Evolutionary conservation across 2,888 invertebrate genomes (phyloP).

Genomic region (Cancer borealis): DNA sequence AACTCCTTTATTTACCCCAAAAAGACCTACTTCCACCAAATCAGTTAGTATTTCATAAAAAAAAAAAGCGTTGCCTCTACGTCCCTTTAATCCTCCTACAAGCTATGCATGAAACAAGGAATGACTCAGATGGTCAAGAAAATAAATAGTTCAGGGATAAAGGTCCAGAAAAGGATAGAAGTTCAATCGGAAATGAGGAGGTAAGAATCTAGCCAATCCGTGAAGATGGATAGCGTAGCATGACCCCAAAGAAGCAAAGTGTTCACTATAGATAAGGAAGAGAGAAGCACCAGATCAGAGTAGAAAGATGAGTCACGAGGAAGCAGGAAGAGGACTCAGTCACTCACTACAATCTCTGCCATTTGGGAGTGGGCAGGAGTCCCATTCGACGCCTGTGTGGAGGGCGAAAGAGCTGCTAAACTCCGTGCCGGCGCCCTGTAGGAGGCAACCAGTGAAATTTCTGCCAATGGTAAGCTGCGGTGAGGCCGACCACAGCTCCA

Average conservation of each 20-base stretch:
- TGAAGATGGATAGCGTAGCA: too few relatives aligned
- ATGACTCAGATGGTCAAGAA: too few relatives aligned
- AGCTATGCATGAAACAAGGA: too few relatives aligned
- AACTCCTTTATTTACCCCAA: too few relatives aligned
- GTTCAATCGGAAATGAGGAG: too few relatives aligned
- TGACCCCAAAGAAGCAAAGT: not conserved
- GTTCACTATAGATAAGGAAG: not conserved
- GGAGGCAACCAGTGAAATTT: slow-evolving; percentile 74
- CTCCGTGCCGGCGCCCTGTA: slow-evolving; percentile 74
- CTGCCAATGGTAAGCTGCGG: slow-evolving; percentile 64
- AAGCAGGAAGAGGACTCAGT: not conserved
- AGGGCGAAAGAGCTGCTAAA: slow-evolving; percentile 71
- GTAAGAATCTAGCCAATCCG: too few relatives aligned
- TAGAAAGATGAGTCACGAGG: not conserved
- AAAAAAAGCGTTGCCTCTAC: too few relatives aligned
- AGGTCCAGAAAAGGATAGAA: too few relatives aligned
- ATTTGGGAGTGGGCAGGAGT: slow-evolving; percentile 87
- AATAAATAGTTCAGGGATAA: too few relatives aligned
- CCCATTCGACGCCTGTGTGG: slow-evolving; percentile 85
- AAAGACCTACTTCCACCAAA: too few relatives aligned
- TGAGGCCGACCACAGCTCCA: slow-evolving; percentile 60
- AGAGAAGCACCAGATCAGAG: not conserved
- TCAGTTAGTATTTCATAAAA: too few relatives aligned
- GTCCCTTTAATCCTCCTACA: too few relatives aligned
- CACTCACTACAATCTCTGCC: slow-evolving; percentile 88